phyloP scores from a whole-genome alignment of 1,140 invertebrate genomes.

The Agrypnia vestita region DNA sequence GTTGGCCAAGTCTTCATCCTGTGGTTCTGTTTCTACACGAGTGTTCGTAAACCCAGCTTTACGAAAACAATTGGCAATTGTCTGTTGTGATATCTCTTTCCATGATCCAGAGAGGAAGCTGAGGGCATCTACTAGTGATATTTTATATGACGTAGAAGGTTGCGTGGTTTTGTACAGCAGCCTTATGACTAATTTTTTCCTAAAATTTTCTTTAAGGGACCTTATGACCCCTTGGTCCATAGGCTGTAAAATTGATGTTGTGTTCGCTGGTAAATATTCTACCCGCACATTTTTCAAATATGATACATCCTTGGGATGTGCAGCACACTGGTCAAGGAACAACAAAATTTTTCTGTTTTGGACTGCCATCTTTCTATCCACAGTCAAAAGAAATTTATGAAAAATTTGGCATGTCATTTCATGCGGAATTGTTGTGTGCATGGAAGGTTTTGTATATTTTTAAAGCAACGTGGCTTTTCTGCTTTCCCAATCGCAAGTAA shows the following conservation, averaged over 20 bases:
- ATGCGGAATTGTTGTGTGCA: neutral
- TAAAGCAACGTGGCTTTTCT: constrained; percentile 64
- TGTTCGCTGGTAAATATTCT: constrained; percentile 69
- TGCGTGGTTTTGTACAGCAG: neutral
- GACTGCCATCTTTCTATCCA: neutral
- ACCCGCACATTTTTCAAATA: constrained; percentile 52
- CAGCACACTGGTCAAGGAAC: neutral
- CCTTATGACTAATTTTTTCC: constrained; percentile 35
- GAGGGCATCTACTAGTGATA: neutral
- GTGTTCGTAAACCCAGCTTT: neutral
- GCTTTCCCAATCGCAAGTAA: constrained; percentile 67
- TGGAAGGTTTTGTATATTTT: constrained; percentile 25
- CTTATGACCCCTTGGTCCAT: constrained; percentile 64
- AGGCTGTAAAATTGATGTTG: constrained; percentile 68
- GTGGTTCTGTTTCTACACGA: neutral
- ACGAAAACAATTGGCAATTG: neutral
- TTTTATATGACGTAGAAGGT: neutral
- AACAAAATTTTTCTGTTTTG: neutral
- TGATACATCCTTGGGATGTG: neutral
- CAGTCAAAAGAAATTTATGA: neutral
- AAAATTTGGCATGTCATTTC: constrained; percentile 1
- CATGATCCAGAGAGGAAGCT: neutral
- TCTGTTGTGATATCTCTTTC: too few species aligned
- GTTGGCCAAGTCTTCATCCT: neutral
- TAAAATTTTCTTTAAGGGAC: constrained; percentile 60